Evolutionary conservation across 2,888 invertebrate species (phyloP), one percentile per base, ranked within the genome.

Genomic region (Ophraella communa): DNA sequence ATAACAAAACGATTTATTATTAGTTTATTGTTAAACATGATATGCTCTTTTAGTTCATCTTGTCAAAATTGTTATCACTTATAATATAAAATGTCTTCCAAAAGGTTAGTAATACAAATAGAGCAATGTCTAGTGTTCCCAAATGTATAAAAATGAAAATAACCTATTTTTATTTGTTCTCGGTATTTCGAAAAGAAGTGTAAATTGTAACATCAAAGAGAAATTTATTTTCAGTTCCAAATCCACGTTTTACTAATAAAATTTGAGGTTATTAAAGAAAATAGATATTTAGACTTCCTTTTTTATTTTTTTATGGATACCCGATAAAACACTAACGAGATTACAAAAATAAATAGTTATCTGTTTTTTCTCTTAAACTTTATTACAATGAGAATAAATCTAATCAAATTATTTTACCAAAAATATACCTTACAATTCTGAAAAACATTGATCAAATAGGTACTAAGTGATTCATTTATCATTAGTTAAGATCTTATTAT

Each of bases 1-100:
- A 68, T 62, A 69, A 72, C 66, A 67, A 68, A 66, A 65, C 65
- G 65, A 70, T 65, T 59, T 60, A 60, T 60, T 60, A 27, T 60
- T 52, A 52, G 59, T 71, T 71, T 65, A 60, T 73, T 72, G 68
- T 74, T 71, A 73, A 77, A 74, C 65, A 76, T 76, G 75, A 74
- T 70, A 72, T 70, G 63, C 66, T 70, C 68, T 65, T 72, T 72
- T 71, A 62, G 64, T 71, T 74, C 67, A 51, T 68, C 71, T 68
- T 67, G 62, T 63, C 60, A 62, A 56, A 65, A 61, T 58, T 59
- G 65, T 63, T 68, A 65, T 63, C 49, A 64, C 53, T 68, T 47
- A 47, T 70, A 68, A 69, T 64, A 66, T 67, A 79, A 68, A 73
- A 82, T 82, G 82, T 81, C 82, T 81, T 81, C 81, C 81, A 81